A percentile compares a stretch with the other conserved stretches of the same genome.
Evolutionary conservation across 2,113 vertebrate species (phyloP).

Genomic region (Trichechus manatus): DNA sequence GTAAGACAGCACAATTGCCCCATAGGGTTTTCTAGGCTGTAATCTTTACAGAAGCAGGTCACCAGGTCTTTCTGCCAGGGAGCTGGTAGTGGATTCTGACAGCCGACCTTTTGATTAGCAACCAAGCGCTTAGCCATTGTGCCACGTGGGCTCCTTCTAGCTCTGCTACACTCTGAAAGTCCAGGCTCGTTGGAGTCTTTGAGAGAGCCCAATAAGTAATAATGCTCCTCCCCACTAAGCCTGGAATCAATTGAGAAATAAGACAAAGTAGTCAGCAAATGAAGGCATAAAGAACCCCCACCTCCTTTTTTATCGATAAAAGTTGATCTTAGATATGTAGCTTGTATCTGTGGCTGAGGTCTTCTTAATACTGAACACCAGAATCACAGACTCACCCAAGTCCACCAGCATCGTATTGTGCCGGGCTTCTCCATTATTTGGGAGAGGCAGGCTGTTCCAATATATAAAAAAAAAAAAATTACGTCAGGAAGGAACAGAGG

Average conservation of each 20-base stretch:
- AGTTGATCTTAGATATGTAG: neutral
- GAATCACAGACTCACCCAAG: neutral
- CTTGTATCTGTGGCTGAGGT: neutral
- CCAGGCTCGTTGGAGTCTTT: neutral
- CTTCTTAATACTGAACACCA: neutral
- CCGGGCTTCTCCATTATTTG: neutral
- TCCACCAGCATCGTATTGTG: neutral
- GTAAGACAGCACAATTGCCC: too few relatives aligned
- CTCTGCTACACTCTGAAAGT: neutral
- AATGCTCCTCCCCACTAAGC: neutral
- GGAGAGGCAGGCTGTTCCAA: neutral
- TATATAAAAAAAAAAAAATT: too few relatives aligned
- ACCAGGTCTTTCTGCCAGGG: too few relatives aligned
- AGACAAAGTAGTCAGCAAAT: neutral
- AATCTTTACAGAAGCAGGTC: too few relatives aligned
- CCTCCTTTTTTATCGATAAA: neutral
- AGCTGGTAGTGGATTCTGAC: too few relatives aligned
- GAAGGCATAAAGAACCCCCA: neutral
- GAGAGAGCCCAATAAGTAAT: neutral
- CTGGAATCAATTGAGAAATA: neutral
- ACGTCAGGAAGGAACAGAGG: neutral
- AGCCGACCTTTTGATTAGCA: too few relatives aligned
- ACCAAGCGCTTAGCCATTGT: neutral
- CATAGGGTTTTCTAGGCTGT: too few relatives aligned
- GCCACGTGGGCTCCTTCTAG: neutral